These are phyloP conservation scores for Andrena dorsata DNA, from an alignment of 2,888 invertebrate species.

Conservation along the genomic window DNA sequence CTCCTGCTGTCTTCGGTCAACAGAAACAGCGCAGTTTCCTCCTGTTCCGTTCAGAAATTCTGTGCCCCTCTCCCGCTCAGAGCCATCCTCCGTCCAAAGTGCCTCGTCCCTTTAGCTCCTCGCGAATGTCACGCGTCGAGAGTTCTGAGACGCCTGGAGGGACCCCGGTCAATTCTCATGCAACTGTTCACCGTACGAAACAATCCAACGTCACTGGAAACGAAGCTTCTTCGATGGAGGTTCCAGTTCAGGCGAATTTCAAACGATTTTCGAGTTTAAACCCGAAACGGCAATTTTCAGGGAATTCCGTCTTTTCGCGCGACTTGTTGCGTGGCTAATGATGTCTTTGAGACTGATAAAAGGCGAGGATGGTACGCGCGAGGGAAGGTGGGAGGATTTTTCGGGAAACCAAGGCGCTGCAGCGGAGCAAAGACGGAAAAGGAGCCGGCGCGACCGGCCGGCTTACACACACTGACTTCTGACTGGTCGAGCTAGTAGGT, in stretches of 20 bases:
- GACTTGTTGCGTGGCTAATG: neutral
- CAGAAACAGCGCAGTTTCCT: neutral
- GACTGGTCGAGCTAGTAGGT: constrained; percentile 75
- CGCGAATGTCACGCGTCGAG: neutral
- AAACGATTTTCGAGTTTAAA: neutral
- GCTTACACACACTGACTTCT: constrained; percentile 77
- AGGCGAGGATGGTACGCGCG: neutral
- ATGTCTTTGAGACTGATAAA: neutral
- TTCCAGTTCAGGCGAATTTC: too few relatives aligned
- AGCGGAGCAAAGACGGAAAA: constrained; percentile 62
- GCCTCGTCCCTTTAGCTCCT: neutral
- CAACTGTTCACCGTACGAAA: neutral
- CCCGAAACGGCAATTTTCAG: too few relatives aligned
- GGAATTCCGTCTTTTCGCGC: too few relatives aligned
- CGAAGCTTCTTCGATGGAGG: neutral
- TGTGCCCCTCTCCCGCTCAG: neutral
- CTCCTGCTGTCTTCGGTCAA: neutral
- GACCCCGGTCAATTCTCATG: neutral
- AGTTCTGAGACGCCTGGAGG: neutral
- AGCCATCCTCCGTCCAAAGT: neutral
- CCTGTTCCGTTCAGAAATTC: neutral
- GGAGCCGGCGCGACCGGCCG: constrained; percentile 76
- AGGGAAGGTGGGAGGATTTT: constrained; percentile 24
- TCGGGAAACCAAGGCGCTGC: constrained; percentile 49
- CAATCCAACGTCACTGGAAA: neutral